phyloP scores from a whole-genome alignment of 2,797 vertebrate species.

The Liasis olivaceus region DNA sequence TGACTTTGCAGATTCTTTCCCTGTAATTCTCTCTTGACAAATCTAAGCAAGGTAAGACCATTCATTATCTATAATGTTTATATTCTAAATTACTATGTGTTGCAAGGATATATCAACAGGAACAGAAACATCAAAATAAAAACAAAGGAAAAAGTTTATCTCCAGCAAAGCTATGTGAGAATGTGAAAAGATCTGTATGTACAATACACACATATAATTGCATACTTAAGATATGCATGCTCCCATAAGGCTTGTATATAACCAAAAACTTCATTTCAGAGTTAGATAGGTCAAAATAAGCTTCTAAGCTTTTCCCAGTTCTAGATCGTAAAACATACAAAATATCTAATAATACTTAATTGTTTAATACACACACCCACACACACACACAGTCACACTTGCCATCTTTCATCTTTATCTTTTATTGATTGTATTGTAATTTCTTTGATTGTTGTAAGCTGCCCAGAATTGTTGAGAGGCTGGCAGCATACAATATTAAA shows the following conservation, averaged over 20 bases:
- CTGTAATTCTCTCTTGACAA: conserved; percentile 89
- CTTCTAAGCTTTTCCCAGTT: neutral
- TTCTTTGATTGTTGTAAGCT: neutral
- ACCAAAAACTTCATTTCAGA: neutral
- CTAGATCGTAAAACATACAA: too few species aligned
- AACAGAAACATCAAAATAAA: neutral
- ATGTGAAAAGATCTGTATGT: neutral
- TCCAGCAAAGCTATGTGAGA: neutral
- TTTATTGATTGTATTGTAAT: neutral
- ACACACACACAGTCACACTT: neutral
- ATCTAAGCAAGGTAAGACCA: conserved; percentile 75
- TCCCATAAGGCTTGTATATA: neutral
- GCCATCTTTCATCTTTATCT: neutral
- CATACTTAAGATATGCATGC: neutral
- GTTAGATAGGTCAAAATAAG: neutral
- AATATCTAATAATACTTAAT: too few species aligned
- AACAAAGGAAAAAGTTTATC: neutral
- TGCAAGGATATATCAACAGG: neutral
- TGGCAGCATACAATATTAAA: neutral
- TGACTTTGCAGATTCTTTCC: conserved; percentile 86
- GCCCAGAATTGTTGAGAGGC: neutral
- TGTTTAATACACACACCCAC: too few species aligned
- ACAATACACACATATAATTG: neutral
- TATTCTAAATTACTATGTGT: neutral
- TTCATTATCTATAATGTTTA: neutral